Percentiles rank a stretch among this genome's conserved stretches.
phyloP scores from a whole-genome alignment of 2,888 invertebrate species.

The Noctua comes region DNA sequence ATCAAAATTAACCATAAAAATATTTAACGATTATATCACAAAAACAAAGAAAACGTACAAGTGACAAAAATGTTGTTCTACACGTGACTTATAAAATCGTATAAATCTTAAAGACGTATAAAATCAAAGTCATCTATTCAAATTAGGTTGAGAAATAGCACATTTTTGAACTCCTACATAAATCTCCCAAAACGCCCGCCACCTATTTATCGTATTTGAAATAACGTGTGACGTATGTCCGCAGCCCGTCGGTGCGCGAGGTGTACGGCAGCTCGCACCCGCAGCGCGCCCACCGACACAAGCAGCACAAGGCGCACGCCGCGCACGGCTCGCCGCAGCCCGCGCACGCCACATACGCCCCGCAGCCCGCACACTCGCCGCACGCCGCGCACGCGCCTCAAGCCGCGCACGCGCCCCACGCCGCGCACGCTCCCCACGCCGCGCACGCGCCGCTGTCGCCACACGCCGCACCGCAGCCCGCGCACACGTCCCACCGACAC shows the following conservation, averaged over 20 bases:
- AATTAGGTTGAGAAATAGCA: background rate
- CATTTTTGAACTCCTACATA: background rate
- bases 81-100: background rate
- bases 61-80: background rate
- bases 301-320: slow-evolving; percentile 62
- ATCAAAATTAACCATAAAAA: background rate
- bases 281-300: slow-evolving; percentile 79
- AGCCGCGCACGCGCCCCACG: slow-evolving; percentile 40
- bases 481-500: slow-evolving; percentile 56
- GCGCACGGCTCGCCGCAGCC: slow-evolving; percentile 34
- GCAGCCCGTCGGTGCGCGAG: slow-evolving; percentile 84
- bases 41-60: background rate
- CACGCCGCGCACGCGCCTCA: slow-evolving; percentile 6
- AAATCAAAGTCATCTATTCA: background rate
- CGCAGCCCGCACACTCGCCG: slow-evolving; percentile 36
- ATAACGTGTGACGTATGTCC: slow-evolving; percentile 49
- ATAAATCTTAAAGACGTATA: background rate
- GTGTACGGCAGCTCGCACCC: slow-evolving; percentile 86
- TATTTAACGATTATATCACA: background rate
- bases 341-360: background rate
- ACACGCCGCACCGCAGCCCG: background rate
- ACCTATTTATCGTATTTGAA: background rate
- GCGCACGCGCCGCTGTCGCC: slow-evolving; percentile 17
- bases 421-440: slow-evolving; percentile 24
- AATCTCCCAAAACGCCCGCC: background rate